Evolutionary conservation across 2,113 vertebrate genomes (phyloP), one percentile per base, ranked within the genome.

Genomic region (Rhegmatorhina hoffmannsi): DNA sequence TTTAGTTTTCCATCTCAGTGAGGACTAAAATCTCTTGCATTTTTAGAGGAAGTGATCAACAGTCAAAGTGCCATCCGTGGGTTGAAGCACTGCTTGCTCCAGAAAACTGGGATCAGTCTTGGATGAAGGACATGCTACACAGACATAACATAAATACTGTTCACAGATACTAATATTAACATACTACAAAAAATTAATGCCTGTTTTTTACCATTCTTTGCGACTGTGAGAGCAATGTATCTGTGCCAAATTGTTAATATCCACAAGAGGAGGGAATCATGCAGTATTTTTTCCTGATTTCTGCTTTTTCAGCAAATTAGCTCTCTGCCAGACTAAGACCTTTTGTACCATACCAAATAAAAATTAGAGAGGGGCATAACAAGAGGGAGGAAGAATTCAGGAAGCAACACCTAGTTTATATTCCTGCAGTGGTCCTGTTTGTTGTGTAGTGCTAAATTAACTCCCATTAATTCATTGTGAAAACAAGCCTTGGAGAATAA

Each of bases 381-480:
- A 16, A 66, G 60, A 62, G n/a, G 56, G 43, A 76, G 53, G 68
- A 63, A 55, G 36, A 75, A 84, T 38, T 29, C 46, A 33, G 36
- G 55, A 87, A 84, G 52, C 60, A 85, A 28, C 24, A 55, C 10
- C 79, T 95, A 43, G 68, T 96, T 96, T 90, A 90, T 56, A 97
- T 97, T 97, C 95, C 59, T 93, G 74, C 72, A 29, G 68, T 21
- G 43, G 66, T 33, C 29, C 5, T 10, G 81, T 92, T 95, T 97
- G 96, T 92, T 94, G 94, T 60, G 72, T 67, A 25, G 67, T 34
- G 70, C 93, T 96, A 96, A 97, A 98, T 96, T 95, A 97, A 89
- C 85, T 94, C 79, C 94, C 79, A 94, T 97, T 97, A 97, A 98
- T 97, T 98, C 94, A 88, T 62, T 87, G 95, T 84, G 95, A 95